Conservation (phyloP, 2,888 invertebrate genomes). For the Rhagophthalmus giganteus region DNA sequence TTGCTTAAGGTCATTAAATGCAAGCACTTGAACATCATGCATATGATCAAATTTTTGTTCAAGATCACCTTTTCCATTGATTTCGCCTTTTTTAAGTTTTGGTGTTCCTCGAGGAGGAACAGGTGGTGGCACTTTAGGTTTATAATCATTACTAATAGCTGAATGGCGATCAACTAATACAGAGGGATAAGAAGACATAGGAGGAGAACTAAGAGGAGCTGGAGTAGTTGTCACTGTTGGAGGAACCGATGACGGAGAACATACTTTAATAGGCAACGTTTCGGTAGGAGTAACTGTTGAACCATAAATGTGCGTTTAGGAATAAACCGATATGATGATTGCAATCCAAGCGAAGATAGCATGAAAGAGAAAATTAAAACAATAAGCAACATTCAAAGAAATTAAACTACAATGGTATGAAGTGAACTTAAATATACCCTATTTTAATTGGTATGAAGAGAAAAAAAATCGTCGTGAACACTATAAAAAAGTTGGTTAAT, state of each 20-base stretch:
- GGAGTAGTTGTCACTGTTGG: constrained; percentile 50
- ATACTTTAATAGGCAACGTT: constrained; percentile 60
- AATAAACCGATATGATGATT: constrained; percentile 34
- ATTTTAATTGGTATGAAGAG: too few species aligned
- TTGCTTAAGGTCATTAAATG: constrained; percentile 6
- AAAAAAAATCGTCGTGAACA: too few species aligned
- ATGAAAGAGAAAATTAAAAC: constrained; percentile 39
- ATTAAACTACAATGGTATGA: too few species aligned
- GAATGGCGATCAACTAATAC: constrained; percentile 67
- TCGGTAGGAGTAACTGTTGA: constrained; percentile 60
- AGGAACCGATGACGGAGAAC: constrained; percentile 38
- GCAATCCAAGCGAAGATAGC: constrained; percentile 39
- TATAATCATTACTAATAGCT: constrained; percentile 58
- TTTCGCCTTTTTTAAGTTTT: constrained; percentile 63
- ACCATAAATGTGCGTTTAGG: constrained; percentile 32
- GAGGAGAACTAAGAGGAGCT: constrained; percentile 56
- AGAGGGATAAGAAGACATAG: constrained; percentile 70
- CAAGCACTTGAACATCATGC: constrained; percentile 24
- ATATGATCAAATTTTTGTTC: constrained; percentile 12
- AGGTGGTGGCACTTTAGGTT: constrained; percentile 82
- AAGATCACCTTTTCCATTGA: constrained; percentile 50
- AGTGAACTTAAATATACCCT: too few species aligned
- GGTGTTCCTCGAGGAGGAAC: constrained; percentile 85
- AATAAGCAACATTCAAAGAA: constrained; percentile 23
- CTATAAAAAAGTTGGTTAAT: too few species aligned